A percentile compares a stretch with the other conserved stretches of the same genome.
These are phyloP conservation scores for Mirza zaza DNA, from an alignment of 2,113 vertebrate species.

Conservation along the genomic window DNA sequence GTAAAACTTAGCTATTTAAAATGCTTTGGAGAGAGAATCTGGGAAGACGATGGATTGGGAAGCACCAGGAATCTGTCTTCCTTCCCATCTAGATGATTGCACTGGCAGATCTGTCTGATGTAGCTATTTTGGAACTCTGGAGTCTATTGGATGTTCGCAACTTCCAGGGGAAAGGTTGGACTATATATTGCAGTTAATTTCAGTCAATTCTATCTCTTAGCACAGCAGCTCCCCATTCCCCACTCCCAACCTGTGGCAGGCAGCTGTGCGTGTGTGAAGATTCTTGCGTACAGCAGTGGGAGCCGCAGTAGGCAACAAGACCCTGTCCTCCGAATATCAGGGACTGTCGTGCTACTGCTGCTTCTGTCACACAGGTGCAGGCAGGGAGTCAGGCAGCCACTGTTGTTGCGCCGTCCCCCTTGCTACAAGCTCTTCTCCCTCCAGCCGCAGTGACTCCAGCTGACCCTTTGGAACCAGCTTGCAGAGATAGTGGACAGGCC, in stretches of 20 bases:
- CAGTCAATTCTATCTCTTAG: neutral
- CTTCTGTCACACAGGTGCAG: neutral
- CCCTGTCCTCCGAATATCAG: neutral
- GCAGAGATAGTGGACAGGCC: neutral
- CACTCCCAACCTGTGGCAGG: neutral
- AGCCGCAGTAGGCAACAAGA: neutral
- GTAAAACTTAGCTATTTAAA: neutral
- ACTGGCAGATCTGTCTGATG: neutral
- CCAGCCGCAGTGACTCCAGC: neutral
- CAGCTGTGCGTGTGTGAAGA: fast-evolving
- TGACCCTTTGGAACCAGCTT: neutral
- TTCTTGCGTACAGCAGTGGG: neutral
- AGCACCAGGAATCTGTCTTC: neutral
- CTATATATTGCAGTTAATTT: neutral
- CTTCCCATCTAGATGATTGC: neutral
- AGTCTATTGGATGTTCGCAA: neutral
- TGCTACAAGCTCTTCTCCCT: neutral
- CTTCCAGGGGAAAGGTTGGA: fast-evolving
- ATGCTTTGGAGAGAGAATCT: neutral
- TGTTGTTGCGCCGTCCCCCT: neutral
- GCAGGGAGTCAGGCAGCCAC: fast-evolving
- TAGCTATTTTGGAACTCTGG: neutral
- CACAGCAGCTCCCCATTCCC: fast-evolving
- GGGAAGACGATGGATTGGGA: neutral
- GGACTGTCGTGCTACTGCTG: neutral